Evolutionary conservation across 2,113 vertebrate species (phyloP), one percentile per base, ranked within the genome.

Genomic region (Aplodontia rufa): DNA sequence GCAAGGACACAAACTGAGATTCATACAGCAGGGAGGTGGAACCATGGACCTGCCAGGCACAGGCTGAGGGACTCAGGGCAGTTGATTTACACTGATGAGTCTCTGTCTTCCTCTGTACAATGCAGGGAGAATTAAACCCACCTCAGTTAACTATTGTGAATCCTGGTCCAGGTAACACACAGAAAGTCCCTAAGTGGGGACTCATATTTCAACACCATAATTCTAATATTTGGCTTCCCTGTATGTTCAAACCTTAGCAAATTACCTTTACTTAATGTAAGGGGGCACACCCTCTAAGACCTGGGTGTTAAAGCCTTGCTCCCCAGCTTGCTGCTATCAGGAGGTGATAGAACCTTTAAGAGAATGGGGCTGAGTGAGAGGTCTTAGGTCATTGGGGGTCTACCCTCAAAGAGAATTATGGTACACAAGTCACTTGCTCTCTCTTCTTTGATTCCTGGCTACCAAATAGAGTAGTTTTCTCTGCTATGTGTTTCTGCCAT

Each of bases 111-210:
- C 64, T 20, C 3, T 12, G 35, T 68, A 19, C 32, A 40, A 40
- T 58, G 19, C 26, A 64, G 53, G 30, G 47, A 51, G 13, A 16
- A 53, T 28, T 19, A 68, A 13, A 5, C 42, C 35, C 30, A 28
- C 3, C 47, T 12, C 12, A 35, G 20, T 4, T 1, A 0, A 37
- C 4, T 26, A 37, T 28, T 12, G 47, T 16, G 22, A 42, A 37
- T 2, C 9, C 78, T 37, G 76, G 35, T 55, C 5, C 40, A 37
- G 37, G 24, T 3, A 17, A 55, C 20, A 47, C 12, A 8, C 1
- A 37, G 69, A 6, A 40, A 32, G 55, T 9, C 16, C 45, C 58
- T 1, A 7, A 17, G 16, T 37, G 26, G n/a, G 20, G 8, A 53
- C 0, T 37, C 53, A 14, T 24, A 20, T 40, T 51, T 37, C 45